phyloP scores from a whole-genome alignment of 2,797 vertebrate genomes.

The Dromococcyx pavoninus region DNA sequence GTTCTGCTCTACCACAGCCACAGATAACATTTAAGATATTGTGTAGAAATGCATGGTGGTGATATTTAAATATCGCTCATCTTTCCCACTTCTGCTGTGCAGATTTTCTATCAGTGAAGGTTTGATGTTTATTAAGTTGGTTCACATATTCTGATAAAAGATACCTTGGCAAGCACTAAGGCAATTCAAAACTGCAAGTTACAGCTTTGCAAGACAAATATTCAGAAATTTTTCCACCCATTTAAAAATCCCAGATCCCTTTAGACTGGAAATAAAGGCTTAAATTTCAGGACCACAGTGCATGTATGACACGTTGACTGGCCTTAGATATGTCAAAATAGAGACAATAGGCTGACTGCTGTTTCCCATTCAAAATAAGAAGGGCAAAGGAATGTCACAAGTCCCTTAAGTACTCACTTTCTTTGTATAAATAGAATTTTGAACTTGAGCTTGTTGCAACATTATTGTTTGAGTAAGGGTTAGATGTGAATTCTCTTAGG shows the following conservation, averaged over 20 bases:
- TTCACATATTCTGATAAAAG: neutral
- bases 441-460: neutral
- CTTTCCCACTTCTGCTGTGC: neutral
- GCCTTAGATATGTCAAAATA: neutral
- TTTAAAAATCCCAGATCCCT: neutral
- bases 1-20: neutral
- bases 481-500: neutral
- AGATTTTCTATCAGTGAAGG: neutral
- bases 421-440: neutral
- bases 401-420: neutral
- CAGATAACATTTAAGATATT: neutral
- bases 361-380: neutral
- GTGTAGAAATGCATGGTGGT: neutral
- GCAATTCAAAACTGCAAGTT: neutral
- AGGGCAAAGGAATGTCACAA: neutral
- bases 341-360: slow-evolving; percentile 3
- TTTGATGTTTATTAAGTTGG: neutral
- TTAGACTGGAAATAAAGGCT: neutral
- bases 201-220: neutral
- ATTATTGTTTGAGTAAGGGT: neutral
- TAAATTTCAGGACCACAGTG: slow-evolving; percentile 18
- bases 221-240: neutral
- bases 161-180: neutral
- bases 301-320: neutral
- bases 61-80: neutral